Evolutionary conservation across 2,113 vertebrate genomes (phyloP).

Genomic region (Edolisoma coerulescens): DNA sequence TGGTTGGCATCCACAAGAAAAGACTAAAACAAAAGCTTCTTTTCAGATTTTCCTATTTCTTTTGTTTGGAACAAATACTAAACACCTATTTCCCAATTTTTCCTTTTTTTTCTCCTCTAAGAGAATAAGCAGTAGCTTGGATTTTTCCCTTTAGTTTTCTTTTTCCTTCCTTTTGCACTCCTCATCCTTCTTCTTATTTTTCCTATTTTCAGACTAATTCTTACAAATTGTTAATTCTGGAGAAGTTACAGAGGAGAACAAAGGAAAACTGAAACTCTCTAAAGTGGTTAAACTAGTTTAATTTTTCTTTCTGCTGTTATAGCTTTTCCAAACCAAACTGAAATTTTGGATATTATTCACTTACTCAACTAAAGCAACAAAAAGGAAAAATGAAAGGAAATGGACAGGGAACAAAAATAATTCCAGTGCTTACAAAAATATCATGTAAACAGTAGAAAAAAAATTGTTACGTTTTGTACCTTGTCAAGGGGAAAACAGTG

Average conservation of each 20-base stretch:
- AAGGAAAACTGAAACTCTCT: constrained; percentile 33
- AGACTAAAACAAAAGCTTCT: neutral
- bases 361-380: constrained; percentile 6
- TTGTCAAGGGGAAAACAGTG: neutral
- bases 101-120: accelerated
- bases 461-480: neutral
- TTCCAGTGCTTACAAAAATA: neutral
- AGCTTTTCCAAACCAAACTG: constrained; percentile 34
- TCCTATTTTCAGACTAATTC: neutral
- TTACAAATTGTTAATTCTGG: constrained; percentile 7
- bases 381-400: constrained; percentile 5
- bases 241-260: constrained; percentile 15
- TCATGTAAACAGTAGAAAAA: neutral
- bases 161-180: neutral
- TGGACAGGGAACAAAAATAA: neutral
- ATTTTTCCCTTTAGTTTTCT: neutral
- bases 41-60: neutral
- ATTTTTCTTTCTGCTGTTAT: constrained; percentile 23
- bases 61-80: neutral
- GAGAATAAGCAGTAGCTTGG: neutral
- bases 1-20: neutral
- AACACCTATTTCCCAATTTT: neutral
- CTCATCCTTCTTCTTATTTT: neutral
- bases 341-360: constrained; percentile 28
- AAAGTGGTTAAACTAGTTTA: constrained; percentile 25